These are phyloP conservation scores for Lindbergichthys nudifrons DNA, from an alignment of 2,797 vertebrate species.

Conservation along the genomic window DNA sequence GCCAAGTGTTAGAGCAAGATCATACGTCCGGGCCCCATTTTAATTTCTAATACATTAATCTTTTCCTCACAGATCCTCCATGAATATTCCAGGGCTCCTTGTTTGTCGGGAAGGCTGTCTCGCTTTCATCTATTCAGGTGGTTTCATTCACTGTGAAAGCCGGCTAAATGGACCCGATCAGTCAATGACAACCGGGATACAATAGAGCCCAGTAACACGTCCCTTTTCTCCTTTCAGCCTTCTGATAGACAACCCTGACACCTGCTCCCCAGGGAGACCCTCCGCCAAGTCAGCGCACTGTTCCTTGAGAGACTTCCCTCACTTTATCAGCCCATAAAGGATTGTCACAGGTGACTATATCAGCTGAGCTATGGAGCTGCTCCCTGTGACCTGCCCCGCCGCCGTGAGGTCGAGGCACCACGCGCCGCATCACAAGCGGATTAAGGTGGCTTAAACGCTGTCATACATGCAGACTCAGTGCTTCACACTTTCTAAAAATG, in stretches of 20 bases:
- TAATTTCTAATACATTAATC: constrained; percentile 99
- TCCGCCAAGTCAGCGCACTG: constrained; percentile 81
- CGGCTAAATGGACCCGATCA: constrained; percentile 97
- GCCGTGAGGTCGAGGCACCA: constrained; percentile 68
- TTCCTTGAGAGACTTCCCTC: constrained; percentile 89
- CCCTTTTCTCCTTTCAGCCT: constrained; percentile 93
- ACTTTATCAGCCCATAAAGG: constrained; percentile 92
- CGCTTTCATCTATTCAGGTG: constrained; percentile 99
- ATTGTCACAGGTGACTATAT: constrained; percentile 93
- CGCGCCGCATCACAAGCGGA: constrained; percentile 83
- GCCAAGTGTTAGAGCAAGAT: constrained; percentile 99
- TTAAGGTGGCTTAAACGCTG: constrained; percentile 89
- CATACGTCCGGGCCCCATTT: constrained; percentile 98
- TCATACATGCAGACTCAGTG: constrained; percentile 85
- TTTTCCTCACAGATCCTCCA: constrained; percentile 98
- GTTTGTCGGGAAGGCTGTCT: constrained; percentile 96
- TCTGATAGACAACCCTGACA: constrained; percentile 97
- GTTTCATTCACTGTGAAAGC: constrained; percentile 96
- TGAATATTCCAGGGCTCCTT: constrained; percentile 99
- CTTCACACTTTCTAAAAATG: constrained; percentile 85
- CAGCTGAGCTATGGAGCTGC: constrained; percentile 89
- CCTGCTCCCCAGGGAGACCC: constrained; percentile 89
- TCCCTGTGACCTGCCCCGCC: constrained; percentile 77
- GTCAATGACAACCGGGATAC: constrained; percentile 97
- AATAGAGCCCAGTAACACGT: constrained; percentile 91